Evolutionary conservation across 2,797 vertebrate species (phyloP).

Genomic region (Merluccius polli): DNA sequence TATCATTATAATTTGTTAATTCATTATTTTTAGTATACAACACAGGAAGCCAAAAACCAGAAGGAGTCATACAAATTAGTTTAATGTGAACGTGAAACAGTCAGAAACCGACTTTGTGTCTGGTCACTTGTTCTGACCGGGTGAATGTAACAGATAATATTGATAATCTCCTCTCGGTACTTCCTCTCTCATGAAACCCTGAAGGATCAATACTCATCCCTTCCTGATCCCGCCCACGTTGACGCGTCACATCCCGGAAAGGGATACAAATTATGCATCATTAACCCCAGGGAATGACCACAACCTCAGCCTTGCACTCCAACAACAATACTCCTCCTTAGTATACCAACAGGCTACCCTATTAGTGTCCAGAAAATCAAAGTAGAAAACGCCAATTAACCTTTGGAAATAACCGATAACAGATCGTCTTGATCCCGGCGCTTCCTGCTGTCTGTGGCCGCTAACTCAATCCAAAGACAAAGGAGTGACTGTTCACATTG

Average conservation of each 20-base stretch:
- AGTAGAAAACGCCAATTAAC: constrained; percentile 39
- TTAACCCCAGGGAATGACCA: constrained; percentile 23
- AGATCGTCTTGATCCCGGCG: constrained; percentile 32
- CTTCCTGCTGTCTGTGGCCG: constrained; percentile 34
- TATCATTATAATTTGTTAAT: background rate
- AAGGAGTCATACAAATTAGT: background rate
- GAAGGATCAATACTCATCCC: background rate
- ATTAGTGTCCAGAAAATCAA: constrained; percentile 37
- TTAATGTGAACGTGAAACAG: too few species aligned
- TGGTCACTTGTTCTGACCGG: background rate
- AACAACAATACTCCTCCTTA: background rate
- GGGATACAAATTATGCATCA: constrained; percentile 31
- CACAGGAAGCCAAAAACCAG: background rate
- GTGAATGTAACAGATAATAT: background rate
- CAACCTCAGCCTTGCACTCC: constrained; percentile 29
- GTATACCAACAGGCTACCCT: background rate
- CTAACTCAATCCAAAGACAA: constrained; percentile 44
- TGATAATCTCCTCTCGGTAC: background rate
- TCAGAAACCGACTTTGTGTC: background rate
- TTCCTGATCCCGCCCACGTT: background rate
- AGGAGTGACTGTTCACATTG: constrained; percentile 45
- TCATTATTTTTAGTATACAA: background rate
- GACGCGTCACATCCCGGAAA: constrained; percentile 5
- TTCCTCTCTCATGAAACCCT: background rate
- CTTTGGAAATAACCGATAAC: background rate